These are phyloP conservation scores for Harlomillsia oculata DNA, from an alignment of 1,140 invertebrate species.

Conservation along the genomic window DNA sequence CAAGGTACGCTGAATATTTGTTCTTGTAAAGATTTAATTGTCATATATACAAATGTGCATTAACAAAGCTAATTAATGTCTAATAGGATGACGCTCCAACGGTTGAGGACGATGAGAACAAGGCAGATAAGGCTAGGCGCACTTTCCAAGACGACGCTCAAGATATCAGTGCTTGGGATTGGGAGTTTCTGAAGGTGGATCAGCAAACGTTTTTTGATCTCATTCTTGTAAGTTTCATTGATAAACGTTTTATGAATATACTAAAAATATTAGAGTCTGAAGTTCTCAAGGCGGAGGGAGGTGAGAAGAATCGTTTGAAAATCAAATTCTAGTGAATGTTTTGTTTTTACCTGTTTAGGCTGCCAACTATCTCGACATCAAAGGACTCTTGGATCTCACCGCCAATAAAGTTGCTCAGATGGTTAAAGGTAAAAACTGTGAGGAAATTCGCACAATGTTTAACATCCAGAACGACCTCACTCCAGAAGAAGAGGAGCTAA, in stretches of 20 bases:
- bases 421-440: conserved; percentile 95
- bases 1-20: too few species aligned
- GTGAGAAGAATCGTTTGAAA: too few species aligned
- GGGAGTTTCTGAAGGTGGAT: conserved; percentile 94
- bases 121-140: conserved; percentile 50
- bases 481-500: conserved; percentile 86
- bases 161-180: conserved; percentile 94
- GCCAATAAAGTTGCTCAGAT: conserved; percentile 99
- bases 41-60: too few species aligned
- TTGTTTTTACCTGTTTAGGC: conserved; percentile 48
- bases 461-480: conserved; percentile 99
- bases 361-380: conserved; percentile 97
- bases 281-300: too few species aligned
- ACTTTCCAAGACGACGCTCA: too few species aligned
- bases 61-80: too few species aligned
- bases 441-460: conserved; percentile 97
- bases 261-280: too few species aligned
- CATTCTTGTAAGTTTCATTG: conserved; percentile 42
- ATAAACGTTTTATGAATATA: too few species aligned
- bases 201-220: conserved; percentile 94
- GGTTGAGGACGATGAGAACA: conserved; percentile 93
- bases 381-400: conserved; percentile 89
- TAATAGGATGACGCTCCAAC: conserved; percentile 86
- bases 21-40: too few species aligned
- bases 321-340: too few species aligned